Conservation (phyloP, 2,797 vertebrate species). For the Jordanella pulchra region DNA sequence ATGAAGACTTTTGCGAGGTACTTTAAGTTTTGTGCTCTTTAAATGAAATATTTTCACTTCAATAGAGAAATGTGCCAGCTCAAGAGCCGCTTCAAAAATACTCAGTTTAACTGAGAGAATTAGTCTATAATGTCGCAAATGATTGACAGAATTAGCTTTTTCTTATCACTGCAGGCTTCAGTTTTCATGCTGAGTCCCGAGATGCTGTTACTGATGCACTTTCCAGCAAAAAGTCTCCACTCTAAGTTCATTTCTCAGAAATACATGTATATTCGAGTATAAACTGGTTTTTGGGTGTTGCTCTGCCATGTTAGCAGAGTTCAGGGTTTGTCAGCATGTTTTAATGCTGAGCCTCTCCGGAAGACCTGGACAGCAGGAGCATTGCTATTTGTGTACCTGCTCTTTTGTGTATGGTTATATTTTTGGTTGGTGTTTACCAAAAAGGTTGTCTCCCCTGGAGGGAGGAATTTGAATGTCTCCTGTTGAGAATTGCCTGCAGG, state of each 20-base stretch:
- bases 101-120: neutral
- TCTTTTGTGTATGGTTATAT: constrained; percentile 13
- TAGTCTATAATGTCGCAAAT: neutral
- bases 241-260: no score
- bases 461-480: constrained; percentile 33
- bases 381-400: constrained; percentile 11
- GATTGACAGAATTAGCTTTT: constrained; percentile 10
- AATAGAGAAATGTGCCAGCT: neutral
- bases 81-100: neutral
- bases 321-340: constrained; percentile 17
- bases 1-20: neutral
- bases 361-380: constrained; percentile 23
- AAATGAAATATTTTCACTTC: neutral
- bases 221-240: no score
- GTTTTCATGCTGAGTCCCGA: constrained; percentile 15
- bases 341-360: constrained; percentile 17
- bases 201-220: neutral
- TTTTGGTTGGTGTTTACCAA: constrained; percentile 4
- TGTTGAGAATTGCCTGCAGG: constrained; percentile 26
- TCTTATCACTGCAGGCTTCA: neutral
- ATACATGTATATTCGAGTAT: neutral
- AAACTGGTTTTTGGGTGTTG: neutral
- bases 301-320: neutral
- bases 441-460: constrained; percentile 19
- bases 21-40: neutral